phyloP scores from a whole-genome alignment of 2,888 invertebrate species.

The Drosophila subsilvestris region DNA sequence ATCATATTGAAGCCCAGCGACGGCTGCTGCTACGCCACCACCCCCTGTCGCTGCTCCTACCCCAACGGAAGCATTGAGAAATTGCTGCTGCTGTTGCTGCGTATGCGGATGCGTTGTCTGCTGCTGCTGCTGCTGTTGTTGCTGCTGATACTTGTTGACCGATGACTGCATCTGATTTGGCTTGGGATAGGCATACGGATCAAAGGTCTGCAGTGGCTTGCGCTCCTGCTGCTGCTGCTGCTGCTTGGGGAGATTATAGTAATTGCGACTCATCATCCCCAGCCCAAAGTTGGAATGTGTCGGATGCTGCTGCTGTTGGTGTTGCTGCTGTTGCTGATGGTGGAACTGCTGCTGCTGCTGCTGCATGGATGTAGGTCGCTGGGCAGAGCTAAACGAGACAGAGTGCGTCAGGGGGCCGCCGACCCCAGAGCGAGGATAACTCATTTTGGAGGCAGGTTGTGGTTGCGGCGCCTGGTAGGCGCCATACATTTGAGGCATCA shows the following conservation, averaged over 20 bases:
- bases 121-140: neutral
- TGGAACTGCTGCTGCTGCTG: constrained; percentile 55
- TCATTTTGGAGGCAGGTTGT: constrained; percentile 43
- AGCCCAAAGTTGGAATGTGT: constrained; percentile 54
- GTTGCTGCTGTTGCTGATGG: constrained; percentile 47
- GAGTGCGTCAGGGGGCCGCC: constrained; percentile 77
- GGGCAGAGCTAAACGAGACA: constrained; percentile 81
- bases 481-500: constrained; percentile 67
- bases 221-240: constrained; percentile 66
- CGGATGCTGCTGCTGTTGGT: constrained; percentile 50
- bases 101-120: constrained; percentile 72
- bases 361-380: constrained; percentile 70
- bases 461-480: constrained; percentile 51
- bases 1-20: constrained; percentile 66
- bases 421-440: constrained; percentile 50
- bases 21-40: constrained; percentile 29
- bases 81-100: constrained; percentile 64
- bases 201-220: constrained; percentile 81
- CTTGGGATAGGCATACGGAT: constrained; percentile 82
- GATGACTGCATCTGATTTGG: constrained; percentile 68
- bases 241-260: constrained; percentile 66
- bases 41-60: constrained; percentile 22
- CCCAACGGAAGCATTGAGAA: constrained; percentile 61
- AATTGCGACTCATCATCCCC: constrained; percentile 75
- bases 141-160: constrained; percentile 62